Base-by-base conservation (phyloP, 2,797 vertebrate genomes). In the Pagetopsis macropterus region DNA sequence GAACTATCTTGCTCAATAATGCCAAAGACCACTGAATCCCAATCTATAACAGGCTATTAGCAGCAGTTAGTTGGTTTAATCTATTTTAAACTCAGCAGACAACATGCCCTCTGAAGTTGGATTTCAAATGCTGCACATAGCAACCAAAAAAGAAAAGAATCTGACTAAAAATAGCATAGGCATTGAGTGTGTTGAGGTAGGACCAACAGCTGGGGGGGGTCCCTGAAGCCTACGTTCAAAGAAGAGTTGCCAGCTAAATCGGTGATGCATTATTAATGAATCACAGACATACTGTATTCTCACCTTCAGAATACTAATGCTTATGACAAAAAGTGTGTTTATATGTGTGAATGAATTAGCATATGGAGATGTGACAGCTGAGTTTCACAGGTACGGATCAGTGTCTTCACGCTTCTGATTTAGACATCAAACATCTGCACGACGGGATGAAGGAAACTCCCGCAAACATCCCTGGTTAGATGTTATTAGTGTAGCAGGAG, bases 231-330 rank as follows among this genome's bases (percentile, higher is more conserved):
- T 52, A 58, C 16, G 12, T 75, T 86, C 75, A 69, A 62, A 76
- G 62, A 52, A 19, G 69, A 49, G 64, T 43, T 82, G 49, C 59
- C 78, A 68, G 74, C 56, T 70, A 27, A 79, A 76, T 41, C 49
- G 0, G 4, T 23, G 59, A 76, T 89, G 71, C 46, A 89, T 92
- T 87, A 88, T 88, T 87, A 87, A 88, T 86, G 73, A 56, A 67
- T 69, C 62, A 63, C 23, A 59, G 61, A 78, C 78, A 76, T 51
- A 73, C 66, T 69, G 67, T 9, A 65, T 68, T 17, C 66, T 84
- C 76, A 78, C 59, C 74, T 79, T 73, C 80, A 65, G 77, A 84
- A 83, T 81, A 27, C 45, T 19, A 83, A 86, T 63, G 50, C 52
- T 51, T 19, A 14, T 57, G 72, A 75, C 58, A 83, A 81, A 55